Percentiles rank a stretch among this genome's conserved stretches.
Evolutionary conservation across 2,888 invertebrate genomes (phyloP).

Genomic region (Hypena proboscidalis): DNA sequence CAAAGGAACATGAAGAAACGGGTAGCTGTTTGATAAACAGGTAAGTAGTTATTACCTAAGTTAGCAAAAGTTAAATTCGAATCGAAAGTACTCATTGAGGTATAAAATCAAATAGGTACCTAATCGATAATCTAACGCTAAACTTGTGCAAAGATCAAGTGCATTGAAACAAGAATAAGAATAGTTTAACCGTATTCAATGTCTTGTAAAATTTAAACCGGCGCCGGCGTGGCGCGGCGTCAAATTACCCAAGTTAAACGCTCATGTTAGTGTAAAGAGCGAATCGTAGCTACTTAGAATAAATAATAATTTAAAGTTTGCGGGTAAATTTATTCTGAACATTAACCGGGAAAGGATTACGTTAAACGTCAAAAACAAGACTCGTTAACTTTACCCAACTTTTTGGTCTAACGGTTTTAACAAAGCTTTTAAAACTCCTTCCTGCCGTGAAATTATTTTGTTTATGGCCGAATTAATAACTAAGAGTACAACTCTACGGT

Average conservation of each 20-base stretch:
- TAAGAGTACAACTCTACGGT: slow-evolving; percentile 2
- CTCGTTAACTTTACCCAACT: slow-evolving; percentile 14
- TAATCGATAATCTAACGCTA: too few relatives aligned
- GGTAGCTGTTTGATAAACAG: too few relatives aligned
- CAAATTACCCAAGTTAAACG: slow-evolving; percentile 22
- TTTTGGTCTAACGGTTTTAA: slow-evolving; percentile 4
- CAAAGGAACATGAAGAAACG: too few relatives aligned
- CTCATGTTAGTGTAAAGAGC: slow-evolving; percentile 30
- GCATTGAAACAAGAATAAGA: background rate
- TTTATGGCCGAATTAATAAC: slow-evolving; percentile 13
- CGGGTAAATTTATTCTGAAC: slow-evolving; percentile 19
- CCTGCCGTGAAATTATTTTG: background rate
- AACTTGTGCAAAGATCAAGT: too few relatives aligned
- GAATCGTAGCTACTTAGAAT: slow-evolving; percentile 21
- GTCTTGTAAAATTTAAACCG: slow-evolving; percentile 24
- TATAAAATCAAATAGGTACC: too few relatives aligned
- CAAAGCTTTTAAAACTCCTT: slow-evolving; percentile 10
- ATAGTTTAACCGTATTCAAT: slow-evolving; percentile 4
- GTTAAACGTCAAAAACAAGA: slow-evolving; percentile 30
- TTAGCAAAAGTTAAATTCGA: too few relatives aligned
- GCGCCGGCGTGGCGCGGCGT: too few relatives aligned
- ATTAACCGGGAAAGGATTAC: slow-evolving; percentile 17
- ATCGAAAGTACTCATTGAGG: too few relatives aligned
- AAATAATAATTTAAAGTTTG: slow-evolving; percentile 19
- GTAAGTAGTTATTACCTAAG: too few relatives aligned